Percentiles rank a stretch among this genome's conserved stretches.
Evolutionary conservation across 2,797 vertebrate genomes (phyloP).

Genomic region (Pyrrhura leucotis): DNA sequence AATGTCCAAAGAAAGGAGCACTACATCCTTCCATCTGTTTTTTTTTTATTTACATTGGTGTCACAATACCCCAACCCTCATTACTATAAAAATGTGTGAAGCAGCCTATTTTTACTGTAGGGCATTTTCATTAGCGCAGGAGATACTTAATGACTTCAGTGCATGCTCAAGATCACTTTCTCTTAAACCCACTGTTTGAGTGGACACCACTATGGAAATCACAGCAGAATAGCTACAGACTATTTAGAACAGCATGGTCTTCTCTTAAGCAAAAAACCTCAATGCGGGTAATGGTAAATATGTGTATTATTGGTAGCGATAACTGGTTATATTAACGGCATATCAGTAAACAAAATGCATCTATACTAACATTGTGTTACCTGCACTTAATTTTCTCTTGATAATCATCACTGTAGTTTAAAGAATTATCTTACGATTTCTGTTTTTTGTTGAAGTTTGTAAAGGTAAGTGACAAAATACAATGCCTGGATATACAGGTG

Average conservation of each 20-base stretch:
- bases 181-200: neutral
- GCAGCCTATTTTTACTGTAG: fast-evolving
- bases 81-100: neutral
- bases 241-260: neutral
- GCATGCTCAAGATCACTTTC: neutral
- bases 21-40: fast-evolving
- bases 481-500: neutral
- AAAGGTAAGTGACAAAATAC: neutral
- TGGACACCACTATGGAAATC: neutral
- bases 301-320: neutral
- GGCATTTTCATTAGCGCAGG: fast-evolving
- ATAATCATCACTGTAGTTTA: neutral
- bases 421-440: neutral
- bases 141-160: fast-evolving
- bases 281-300: fast-evolving
- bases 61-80: fast-evolving
- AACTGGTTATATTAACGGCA: neutral
- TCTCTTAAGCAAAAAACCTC: neutral
- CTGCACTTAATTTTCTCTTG: neutral
- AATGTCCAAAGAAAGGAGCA: neutral
- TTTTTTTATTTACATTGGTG: neutral
- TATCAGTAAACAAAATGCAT: neutral
- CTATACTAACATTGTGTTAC: fast-evolving
- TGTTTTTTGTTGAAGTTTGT: neutral
- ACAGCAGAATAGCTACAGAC: neutral